Conservation (phyloP, 30 jellyfish, hydroid and myxozoan species). For the Sanderia malayensis region DNA sequence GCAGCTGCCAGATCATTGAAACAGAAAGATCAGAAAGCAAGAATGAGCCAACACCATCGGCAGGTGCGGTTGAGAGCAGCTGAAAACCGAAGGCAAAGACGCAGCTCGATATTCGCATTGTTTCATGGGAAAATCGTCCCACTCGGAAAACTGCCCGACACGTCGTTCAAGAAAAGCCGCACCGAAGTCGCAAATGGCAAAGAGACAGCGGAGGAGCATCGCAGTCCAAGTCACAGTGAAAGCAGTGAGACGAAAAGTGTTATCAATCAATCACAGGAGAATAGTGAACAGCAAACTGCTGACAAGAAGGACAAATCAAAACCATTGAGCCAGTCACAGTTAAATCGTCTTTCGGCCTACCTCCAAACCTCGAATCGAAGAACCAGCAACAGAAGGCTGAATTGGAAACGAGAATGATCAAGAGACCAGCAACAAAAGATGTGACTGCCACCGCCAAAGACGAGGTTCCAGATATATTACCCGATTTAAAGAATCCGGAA, state of each 20-base stretch:
- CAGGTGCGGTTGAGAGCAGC: conserved; percentile 35
- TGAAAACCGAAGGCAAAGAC: conserved; percentile 62
- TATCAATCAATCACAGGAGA: background rate
- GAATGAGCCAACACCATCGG: conserved; percentile 57
- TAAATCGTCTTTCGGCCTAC: conserved; percentile 40
- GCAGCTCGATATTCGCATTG: conserved; percentile 92
- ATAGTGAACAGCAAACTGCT: background rate
- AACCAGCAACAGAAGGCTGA: conserved; percentile 23
- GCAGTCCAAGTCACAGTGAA: background rate
- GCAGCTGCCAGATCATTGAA: conserved; percentile 31
- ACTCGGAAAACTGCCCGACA: conserved; percentile 81
- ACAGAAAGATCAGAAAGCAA: conserved; percentile 17
- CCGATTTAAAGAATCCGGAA: conserved; percentile 60
- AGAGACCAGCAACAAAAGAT: conserved; percentile 44
- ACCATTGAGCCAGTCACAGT: conserved; percentile 33
- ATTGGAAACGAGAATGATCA: conserved; percentile 33
- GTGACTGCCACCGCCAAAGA: conserved; percentile 78
- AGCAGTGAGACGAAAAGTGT: conserved; percentile 18
- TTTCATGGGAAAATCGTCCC: conserved; percentile 93
- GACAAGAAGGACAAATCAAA: conserved; percentile 21
- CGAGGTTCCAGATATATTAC: conserved; percentile 77
- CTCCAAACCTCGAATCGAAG: conserved; percentile 49
- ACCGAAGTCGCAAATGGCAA: conserved; percentile 38
- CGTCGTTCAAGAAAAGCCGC: conserved; percentile 82
- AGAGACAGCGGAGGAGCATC: conserved; percentile 3